Evolutionary conservation across 2,113 vertebrate species (phyloP).

Genomic region (Alouatta palliata): DNA sequence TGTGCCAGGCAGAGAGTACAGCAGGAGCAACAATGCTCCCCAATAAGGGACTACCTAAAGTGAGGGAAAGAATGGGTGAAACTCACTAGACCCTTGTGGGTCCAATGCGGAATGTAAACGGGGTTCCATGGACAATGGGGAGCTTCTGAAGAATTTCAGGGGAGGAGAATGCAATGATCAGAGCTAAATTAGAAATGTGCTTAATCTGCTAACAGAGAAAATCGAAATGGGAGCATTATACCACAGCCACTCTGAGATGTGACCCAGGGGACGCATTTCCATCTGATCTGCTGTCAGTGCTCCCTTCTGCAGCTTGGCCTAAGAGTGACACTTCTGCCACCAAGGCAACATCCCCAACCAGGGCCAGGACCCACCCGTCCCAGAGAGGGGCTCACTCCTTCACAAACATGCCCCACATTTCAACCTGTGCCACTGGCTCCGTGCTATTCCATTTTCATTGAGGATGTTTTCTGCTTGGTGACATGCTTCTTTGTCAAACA

Average conservation of each 20-base stretch:
- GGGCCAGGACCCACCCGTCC: background rate
- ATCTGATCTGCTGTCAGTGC: background rate
- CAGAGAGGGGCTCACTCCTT: background rate
- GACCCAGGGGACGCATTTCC: background rate
- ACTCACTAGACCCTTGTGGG: background rate
- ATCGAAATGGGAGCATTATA: background rate
- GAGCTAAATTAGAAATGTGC: background rate
- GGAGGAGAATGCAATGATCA: background rate
- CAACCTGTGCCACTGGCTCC: background rate
- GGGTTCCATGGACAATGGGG: fast-evolving
- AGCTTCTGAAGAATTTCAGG: background rate
- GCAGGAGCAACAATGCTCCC: background rate
- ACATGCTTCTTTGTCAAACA: constrained; percentile 31
- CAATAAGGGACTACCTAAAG: background rate
- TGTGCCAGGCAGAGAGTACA: background rate
- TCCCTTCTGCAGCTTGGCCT: background rate
- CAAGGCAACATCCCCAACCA: fast-evolving
- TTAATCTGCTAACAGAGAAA: background rate
- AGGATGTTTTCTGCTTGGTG: background rate
- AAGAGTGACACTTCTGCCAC: background rate
- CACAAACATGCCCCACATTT: fast-evolving
- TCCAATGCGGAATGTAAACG: background rate
- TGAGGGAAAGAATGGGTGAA: no score
- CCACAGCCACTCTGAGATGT: background rate
- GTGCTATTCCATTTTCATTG: background rate